Percentiles rank a stretch among this genome's conserved stretches.
These are phyloP conservation scores for Drosophila pandora DNA, from an alignment of 1,140 invertebrate species.

Conservation along the genomic window DNA sequence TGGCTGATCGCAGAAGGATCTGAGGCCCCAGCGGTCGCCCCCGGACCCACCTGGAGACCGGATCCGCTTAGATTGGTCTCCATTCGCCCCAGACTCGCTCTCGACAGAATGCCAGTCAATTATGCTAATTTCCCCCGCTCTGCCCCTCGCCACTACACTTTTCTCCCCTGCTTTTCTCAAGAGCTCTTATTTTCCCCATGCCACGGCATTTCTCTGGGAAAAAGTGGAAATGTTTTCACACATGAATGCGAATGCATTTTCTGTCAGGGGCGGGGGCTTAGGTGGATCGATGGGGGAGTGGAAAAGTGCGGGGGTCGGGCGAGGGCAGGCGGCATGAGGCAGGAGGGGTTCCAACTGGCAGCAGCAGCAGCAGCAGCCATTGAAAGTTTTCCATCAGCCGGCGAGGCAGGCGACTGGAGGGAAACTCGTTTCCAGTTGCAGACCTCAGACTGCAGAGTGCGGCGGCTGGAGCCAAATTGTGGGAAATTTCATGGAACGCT, in stretches of 20 bases:
- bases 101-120: conserved; percentile 43
- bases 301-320: conserved; percentile 1
- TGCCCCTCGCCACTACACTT: neutral
- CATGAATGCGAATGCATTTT: conserved; percentile 74
- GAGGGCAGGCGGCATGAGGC: neutral
- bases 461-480: conserved; percentile 62
- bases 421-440: conserved; percentile 62
- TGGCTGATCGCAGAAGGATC: neutral
- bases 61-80: too few species aligned
- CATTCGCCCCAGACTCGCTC: conserved; percentile 3
- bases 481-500: conserved; percentile 77
- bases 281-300: conserved; percentile 7
- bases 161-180: conserved; percentile 1
- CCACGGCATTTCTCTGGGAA: conserved; percentile 45
- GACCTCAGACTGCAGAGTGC: conserved; percentile 5
- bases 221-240: conserved; percentile 72
- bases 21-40: too few species aligned
- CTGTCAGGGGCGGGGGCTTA: conserved; percentile 1
- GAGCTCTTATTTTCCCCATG: conserved; percentile 24
- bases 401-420: conserved; percentile 50
- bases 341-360: conserved; percentile 3
- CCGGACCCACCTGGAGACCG: too few species aligned
- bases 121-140: conserved; percentile 59
- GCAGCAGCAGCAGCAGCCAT: conserved; percentile 21
- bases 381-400: conserved; percentile 50